A percentile compares a stretch with the other conserved stretches of the same genome.
phyloP scores from a whole-genome alignment of 2,797 vertebrate genomes.

The Onychomys arenicola region DNA sequence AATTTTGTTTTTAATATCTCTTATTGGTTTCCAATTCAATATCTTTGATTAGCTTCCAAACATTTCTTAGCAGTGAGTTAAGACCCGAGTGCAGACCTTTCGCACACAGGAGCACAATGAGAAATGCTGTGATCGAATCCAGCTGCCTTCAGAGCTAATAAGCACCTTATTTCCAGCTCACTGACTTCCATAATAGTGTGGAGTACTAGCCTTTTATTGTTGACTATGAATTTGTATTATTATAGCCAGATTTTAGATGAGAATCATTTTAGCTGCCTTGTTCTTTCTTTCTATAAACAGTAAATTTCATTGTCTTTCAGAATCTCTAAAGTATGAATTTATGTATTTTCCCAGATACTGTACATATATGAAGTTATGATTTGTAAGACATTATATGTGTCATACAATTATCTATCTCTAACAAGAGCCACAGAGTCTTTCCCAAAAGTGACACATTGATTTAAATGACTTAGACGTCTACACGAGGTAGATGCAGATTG shows the following conservation, averaged over 20 bases:
- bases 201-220: neutral
- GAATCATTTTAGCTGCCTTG: neutral
- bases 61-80: neutral
- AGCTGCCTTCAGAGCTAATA: neutral
- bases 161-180: neutral
- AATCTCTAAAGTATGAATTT: conserved; percentile 54
- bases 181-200: neutral
- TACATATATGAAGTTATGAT: neutral
- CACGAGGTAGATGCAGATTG: neutral
- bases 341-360: conserved; percentile 8
- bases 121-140: neutral
- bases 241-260: conserved; percentile 2
- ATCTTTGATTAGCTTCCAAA: conserved; percentile 39
- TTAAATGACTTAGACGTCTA: neutral
- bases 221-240: neutral
- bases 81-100: neutral
- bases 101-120: neutral
- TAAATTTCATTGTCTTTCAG: conserved; percentile 23
- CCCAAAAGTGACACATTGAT: neutral
- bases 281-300: neutral
- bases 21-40: conserved; percentile 31
- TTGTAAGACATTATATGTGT: neutral
- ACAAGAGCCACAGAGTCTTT: conserved; percentile 1
- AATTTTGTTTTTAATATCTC: conserved; percentile 34
- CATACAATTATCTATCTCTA: neutral